Base-by-base conservation (phyloP, 2,888 invertebrate genomes). In the Pyrochroa serraticornis region DNA sequence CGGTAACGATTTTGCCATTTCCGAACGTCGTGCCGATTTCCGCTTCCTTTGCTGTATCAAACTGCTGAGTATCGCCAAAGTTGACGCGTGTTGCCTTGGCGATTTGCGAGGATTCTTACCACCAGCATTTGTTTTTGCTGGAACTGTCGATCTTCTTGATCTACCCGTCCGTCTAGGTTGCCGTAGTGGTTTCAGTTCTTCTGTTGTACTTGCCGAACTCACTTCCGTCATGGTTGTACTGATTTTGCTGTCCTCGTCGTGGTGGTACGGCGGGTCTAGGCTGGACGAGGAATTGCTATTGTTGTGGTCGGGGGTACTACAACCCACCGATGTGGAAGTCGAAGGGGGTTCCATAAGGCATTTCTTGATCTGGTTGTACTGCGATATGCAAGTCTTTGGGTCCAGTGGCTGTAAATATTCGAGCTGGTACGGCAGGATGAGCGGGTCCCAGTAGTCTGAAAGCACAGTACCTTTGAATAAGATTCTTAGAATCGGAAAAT, bases 71-170 rank as follows among this genome's bases (percentile, higher is more conserved):
- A 93, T 91, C 0, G 93, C 93, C 57, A 93, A 78, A 0, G 94
- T 94, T 0, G 93, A 93, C 0, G 93, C 93, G 74, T 94, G 93
- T 75, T 93, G 93, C 13, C 94, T 82, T 0, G 94, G 94, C 0
- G 92, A 93, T 73, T 93, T 93, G 36, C 94, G 81, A 0, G 93
- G 90, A 59, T 86, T 87, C 31, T 81, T 81, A 42, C 84, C 84
- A 54, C 65, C 62, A 51, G 70, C 64, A 35, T 58, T 49, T 58
- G 66, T 39, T 57, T 34, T 45, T 12, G 34, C 13, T 7, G 7
- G 36, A 9, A 41, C 54, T 36, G 32, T 39, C 22, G 37, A 44
- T 22, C 42, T 41, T 3, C 13, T 36, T 37, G 41, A 36, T 42
- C 34, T 32, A 13, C 34, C 35, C 7, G 55, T 30, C 9, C 49